These are phyloP conservation scores for Caenorhabditis sp. DNA, from an alignment of 2,888 invertebrate species.

Conservation along the genomic window DNA sequence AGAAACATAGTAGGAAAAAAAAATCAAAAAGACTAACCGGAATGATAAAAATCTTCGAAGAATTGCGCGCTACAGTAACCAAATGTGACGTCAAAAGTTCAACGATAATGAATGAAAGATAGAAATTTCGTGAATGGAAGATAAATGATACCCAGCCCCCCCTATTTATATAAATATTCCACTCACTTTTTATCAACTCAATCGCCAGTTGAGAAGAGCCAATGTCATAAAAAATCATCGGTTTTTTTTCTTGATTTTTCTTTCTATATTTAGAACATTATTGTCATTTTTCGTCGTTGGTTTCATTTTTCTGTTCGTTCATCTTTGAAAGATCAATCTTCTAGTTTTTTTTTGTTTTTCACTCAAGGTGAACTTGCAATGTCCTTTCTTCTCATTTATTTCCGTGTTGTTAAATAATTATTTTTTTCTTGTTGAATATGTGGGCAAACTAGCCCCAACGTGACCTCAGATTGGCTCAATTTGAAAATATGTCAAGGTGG, in stretches of 20 bases:
- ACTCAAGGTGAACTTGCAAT: background rate
- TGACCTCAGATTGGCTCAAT: too few species aligned
- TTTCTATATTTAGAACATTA: background rate
- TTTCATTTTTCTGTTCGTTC: background rate
- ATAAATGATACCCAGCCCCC: background rate
- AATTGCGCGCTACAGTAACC: background rate
- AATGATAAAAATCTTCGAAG: background rate
- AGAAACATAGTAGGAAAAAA: background rate
- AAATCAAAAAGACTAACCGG: background rate
- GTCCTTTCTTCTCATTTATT: background rate
- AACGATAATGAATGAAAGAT: slow-evolving; percentile 20
- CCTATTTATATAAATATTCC: background rate
- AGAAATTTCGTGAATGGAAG: background rate
- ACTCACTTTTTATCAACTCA: background rate
- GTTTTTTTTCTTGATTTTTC: too few species aligned
- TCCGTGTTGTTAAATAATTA: background rate
- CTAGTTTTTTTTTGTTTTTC: background rate
- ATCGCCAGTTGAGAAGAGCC: background rate
- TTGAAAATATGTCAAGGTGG: too few species aligned
- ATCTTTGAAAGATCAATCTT: background rate
- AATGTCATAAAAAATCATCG: background rate
- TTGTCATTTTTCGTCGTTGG: background rate
- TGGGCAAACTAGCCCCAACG: too few species aligned
- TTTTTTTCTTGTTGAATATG: too few species aligned
- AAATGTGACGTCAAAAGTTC: slow-evolving; percentile 36